Evolutionary conservation across 92 coral and sea anemone species (phyloP).

Genomic region (Palythoa grandis): DNA sequence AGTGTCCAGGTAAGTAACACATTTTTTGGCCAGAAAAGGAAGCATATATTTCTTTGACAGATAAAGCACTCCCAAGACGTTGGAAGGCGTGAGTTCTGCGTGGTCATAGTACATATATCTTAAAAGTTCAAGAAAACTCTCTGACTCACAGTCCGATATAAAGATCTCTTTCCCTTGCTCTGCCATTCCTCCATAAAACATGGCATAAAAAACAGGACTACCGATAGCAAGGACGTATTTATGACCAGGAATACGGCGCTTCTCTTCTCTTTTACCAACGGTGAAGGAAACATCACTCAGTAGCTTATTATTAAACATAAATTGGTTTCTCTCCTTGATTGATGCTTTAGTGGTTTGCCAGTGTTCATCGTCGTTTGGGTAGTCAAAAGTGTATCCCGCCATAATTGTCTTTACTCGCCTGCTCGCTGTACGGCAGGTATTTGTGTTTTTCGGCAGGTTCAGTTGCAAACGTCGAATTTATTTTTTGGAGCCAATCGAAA

Average conservation of each 20-base stretch:
- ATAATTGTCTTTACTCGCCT: slow-evolving; percentile 29
- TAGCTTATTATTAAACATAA: slow-evolving; percentile 82
- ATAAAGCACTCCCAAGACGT: slow-evolving; percentile 80
- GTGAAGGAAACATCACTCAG: slow-evolving; percentile 75
- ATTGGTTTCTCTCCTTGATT: slow-evolving; percentile 73
- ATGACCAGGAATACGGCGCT: slow-evolving; percentile 73
- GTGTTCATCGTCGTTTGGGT: slow-evolving; percentile 46
- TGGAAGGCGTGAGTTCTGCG: slow-evolving; percentile 66
- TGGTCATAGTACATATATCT: slow-evolving; percentile 83
- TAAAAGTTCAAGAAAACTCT: slow-evolving; percentile 73
- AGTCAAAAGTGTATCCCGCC: slow-evolving; percentile 70
- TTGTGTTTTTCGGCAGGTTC: neutral
- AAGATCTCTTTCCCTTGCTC: slow-evolving; percentile 68
- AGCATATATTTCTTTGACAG: slow-evolving; percentile 86
- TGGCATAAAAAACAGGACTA: slow-evolving; percentile 84
- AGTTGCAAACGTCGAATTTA: neutral
- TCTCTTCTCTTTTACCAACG: slow-evolving; percentile 67
- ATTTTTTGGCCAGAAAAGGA: slow-evolving; percentile 81
- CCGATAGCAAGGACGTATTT: slow-evolving; percentile 81
- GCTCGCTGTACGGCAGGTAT: slow-evolving; percentile 21
- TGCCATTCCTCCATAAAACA: slow-evolving; percentile 88
- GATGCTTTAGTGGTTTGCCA: slow-evolving; percentile 80
- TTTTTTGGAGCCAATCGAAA: slow-evolving; percentile 16
- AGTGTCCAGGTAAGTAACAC: slow-evolving; percentile 77
- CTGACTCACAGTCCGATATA: slow-evolving; percentile 75